A percentile compares a stretch with the other conserved stretches of the same genome.
Evolutionary conservation across 2,888 invertebrate species (phyloP).

Genomic region (Aphidoletes aphidimyza): DNA sequence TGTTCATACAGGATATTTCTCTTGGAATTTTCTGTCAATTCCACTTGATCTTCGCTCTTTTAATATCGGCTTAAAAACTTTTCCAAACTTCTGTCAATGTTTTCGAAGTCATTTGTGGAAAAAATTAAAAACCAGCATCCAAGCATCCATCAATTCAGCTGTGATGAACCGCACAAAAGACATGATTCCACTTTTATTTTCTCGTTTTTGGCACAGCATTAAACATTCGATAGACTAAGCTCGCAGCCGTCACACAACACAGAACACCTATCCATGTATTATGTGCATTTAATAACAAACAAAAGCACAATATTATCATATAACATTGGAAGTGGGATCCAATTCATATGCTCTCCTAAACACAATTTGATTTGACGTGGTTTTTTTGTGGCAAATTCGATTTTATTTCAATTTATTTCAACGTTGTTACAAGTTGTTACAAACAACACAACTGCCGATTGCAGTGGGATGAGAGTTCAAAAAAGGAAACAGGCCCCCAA

Average conservation of each 20-base stretch:
- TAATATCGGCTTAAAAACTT: no score
- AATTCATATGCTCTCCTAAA: not conserved
- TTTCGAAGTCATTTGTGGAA: no score
- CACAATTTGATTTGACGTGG: not conserved
- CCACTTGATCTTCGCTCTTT: no score
- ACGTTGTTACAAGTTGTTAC: not conserved
- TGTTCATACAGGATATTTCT: no score
- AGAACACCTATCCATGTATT: no score
- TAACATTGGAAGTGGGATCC: not conserved
- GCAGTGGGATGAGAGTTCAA: not conserved
- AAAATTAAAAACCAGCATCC: not conserved
- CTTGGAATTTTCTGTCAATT: no score
- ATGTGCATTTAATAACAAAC: not conserved
- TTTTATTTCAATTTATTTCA: constrained; percentile 4
- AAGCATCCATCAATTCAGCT: not conserved
- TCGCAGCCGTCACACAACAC: no score
- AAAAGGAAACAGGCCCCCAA: not conserved
- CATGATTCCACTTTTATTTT: not conserved
- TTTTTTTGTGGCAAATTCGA: not conserved
- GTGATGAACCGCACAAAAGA: not conserved
- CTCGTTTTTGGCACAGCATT: no score
- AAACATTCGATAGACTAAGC: no score
- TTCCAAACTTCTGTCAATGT: no score
- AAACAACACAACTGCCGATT: not conserved
- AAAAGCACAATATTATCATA: not conserved